Evolutionary conservation across 2,888 invertebrate species (phyloP), one percentile per base, ranked within the genome.

Genomic region (Timandra comae): DNA sequence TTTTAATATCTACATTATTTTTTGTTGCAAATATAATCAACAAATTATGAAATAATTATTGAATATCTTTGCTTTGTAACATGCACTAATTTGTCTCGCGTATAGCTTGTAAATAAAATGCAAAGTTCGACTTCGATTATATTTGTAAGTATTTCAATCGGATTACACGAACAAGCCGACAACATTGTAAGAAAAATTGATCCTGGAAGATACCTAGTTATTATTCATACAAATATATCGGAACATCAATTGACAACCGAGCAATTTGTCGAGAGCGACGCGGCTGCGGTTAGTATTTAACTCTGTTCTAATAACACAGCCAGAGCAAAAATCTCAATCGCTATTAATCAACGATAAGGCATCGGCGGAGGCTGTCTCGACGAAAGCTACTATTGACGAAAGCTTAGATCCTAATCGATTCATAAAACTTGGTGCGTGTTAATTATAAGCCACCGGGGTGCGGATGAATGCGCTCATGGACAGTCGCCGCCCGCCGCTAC

Each of bases 361-460:
- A 82, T 82, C 79, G 58, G 49, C 45, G 52, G 68, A 65, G 66
- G 61, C 55, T 59, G 62, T 65, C 59, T 66, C 74, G 75, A 74
- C 71, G 78, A 79, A 77, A 77, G 77, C 79, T 73, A 75, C 73
- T 75, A 85, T 84, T 82, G 85, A 85, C 77, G 81, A 85, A 85
- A 85, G 85, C 84, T 84, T 82, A 84, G 85, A 85, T 85, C 66
- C 70, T 81, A 85, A 85, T 85, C 85, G 79, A 77, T 81, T 84
- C 79, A 84, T 82, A 84, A 84, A 77, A 81, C 77, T 80, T 71
- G 77, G 74, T 74, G 76, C 73, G 85, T 84, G 85, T 85, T 85
- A 85, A 85, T 85, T 84, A 85, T 84, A 84, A 77, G 85, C 85
- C 84, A 85, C 85, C 63, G 84, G 63, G 62, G 70, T 73, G 79